Conservation (phyloP, 2,888 invertebrate species). For the Yponomeuta malinellus region DNA sequence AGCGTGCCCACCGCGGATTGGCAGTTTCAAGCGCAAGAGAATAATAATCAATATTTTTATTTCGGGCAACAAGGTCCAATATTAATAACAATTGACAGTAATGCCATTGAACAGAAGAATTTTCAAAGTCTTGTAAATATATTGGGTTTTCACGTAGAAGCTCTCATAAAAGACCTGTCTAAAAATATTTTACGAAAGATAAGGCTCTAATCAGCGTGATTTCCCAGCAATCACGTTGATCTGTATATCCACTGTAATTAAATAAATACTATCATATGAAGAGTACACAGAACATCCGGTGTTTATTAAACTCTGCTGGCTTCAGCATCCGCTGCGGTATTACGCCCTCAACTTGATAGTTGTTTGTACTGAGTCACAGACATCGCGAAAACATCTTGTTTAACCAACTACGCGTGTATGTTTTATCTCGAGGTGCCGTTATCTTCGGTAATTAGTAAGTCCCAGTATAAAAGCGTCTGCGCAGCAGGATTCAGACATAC, state of each 20-base stretch:
- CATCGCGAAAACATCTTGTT: constrained; percentile 67
- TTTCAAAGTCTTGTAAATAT: too few species aligned
- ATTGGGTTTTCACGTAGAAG: too few species aligned
- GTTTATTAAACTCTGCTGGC: constrained; percentile 28
- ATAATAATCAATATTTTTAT: too few species aligned
- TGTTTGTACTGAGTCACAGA: constrained; percentile 61
- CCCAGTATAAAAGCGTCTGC: constrained; percentile 60
- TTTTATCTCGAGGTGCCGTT: constrained; percentile 57
- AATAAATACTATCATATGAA: background rate
- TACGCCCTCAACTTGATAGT: constrained; percentile 27
- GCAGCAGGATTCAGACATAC: constrained; percentile 39
- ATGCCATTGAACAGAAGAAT: too few species aligned
- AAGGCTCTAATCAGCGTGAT: background rate
- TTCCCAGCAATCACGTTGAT: background rate
- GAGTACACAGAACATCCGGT: constrained; percentile 47
- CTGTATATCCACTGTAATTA: constrained; percentile 1
- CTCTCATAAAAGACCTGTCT: background rate
- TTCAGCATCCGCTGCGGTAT: constrained; percentile 30
- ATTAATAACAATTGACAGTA: too few species aligned
- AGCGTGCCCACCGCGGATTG: too few species aligned
- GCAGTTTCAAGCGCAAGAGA: too few species aligned
- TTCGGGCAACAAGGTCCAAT: too few species aligned
- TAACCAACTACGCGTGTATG: constrained; percentile 42
- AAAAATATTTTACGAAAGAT: background rate
- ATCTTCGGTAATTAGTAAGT: constrained; percentile 58